Percentiles rank a stretch among this genome's conserved stretches.
phyloP scores from a whole-genome alignment of 2,888 invertebrate species.

The Branchellion lobata region DNA sequence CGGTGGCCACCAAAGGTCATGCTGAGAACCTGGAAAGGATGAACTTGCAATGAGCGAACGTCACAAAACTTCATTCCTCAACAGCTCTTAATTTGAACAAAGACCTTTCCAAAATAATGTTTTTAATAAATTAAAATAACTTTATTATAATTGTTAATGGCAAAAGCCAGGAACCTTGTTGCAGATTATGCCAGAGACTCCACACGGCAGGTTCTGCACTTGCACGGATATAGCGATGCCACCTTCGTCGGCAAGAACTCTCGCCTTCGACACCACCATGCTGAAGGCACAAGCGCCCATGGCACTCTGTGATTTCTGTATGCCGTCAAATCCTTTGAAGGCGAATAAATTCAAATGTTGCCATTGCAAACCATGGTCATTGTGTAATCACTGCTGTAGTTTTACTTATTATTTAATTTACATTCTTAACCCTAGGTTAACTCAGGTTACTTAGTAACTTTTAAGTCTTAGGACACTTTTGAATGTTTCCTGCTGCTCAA shows the following conservation, averaged over 20 bases:
- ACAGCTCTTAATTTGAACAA: too few species aligned
- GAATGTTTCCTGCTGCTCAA: too few species aligned
- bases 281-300: slow-evolving; percentile 20
- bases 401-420: too few species aligned
- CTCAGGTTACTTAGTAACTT: too few species aligned
- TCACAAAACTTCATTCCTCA: too few species aligned
- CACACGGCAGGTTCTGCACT: slow-evolving; percentile 34
- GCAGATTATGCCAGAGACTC: slow-evolving; percentile 33
- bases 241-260: background rate
- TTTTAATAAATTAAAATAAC: background rate
- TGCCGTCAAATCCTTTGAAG: slow-evolving; percentile 22
- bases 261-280: background rate
- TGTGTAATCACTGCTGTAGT: too few species aligned
- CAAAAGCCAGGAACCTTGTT: slow-evolving; percentile 9
- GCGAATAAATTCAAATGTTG: background rate
- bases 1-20: background rate
- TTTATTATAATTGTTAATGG: background rate
- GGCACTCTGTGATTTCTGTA: background rate
- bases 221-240: background rate
- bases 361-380: too few species aligned
- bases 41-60: background rate
- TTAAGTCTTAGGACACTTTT: background rate
- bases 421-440: too few species aligned
- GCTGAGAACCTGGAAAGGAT: slow-evolving; percentile 6
- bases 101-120: background rate